Conservation (phyloP, 2,888 invertebrate species). For the Mactromeris polynyma region DNA sequence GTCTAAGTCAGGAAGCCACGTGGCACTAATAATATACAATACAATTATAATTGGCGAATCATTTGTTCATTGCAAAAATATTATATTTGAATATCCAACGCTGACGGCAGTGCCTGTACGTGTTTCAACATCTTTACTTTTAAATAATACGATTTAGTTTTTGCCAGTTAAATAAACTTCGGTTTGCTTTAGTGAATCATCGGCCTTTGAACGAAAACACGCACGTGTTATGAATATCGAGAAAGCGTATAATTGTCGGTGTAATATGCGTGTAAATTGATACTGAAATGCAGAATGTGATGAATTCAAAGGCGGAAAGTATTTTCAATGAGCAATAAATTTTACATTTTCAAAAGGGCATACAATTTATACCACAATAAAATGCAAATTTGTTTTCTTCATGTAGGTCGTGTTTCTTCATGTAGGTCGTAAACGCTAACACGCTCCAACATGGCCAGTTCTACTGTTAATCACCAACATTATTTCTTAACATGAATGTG, state of each 20-base stretch:
- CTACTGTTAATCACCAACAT: neutral
- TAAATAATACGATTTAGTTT: neutral
- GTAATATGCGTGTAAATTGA: neutral
- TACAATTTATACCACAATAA: neutral
- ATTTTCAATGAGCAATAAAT: neutral
- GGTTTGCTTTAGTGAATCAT: neutral
- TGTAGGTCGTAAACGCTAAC: neutral
- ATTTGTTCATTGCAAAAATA: neutral
- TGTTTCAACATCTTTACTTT: neutral
- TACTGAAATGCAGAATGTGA: neutral
- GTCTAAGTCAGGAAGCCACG: too few species aligned
- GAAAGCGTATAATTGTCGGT: neutral
- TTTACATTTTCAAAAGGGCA: neutral
- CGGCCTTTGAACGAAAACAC: neutral
- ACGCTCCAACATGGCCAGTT: neutral
- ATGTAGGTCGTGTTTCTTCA: neutral
- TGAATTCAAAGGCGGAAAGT: neutral
- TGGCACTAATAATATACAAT: neutral
- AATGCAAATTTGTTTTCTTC: neutral
- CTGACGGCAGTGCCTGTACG: neutral
- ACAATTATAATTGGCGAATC: neutral
- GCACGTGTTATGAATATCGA: neutral
- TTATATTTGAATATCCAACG: neutral
- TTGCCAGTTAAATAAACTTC: neutral
- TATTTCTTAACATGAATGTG: too few species aligned